These are phyloP conservation scores for Thamnophis elegans DNA, from an alignment of 2,797 vertebrate species.

Conservation along the genomic window DNA sequence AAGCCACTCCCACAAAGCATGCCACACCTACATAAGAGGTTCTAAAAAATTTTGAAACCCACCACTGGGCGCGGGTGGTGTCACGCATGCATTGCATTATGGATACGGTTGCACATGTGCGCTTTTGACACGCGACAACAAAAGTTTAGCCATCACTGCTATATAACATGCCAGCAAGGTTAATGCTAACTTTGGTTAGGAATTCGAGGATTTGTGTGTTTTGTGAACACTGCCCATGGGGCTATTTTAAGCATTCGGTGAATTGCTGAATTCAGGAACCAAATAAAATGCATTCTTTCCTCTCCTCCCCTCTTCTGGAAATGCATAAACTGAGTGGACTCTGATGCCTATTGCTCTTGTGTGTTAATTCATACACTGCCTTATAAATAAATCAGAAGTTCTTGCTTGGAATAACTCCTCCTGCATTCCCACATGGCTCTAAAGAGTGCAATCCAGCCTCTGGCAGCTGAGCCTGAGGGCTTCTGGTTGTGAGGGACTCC, in stretches of 20 bases:
- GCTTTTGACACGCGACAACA: no score
- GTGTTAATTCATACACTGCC: background rate
- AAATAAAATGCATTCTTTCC: background rate
- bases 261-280: background rate
- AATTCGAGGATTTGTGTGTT: background rate
- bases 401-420: background rate
- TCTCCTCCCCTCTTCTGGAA: no score
- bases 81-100: no score
- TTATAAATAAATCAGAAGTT: conserved; percentile 4
- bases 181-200: background rate
- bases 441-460: background rate
- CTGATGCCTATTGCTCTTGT: background rate
- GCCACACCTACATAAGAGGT: no score
- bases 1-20: no score
- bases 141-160: no score
- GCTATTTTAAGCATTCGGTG: background rate
- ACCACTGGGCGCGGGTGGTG: no score
- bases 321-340: background rate
- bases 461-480: background rate
- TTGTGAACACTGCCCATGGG: background rate
- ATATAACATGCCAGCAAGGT: background rate
- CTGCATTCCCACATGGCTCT: background rate
- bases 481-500: background rate
- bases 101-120: no score
- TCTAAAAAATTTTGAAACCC: no score